Evolutionary conservation across 1,140 invertebrate genomes (phyloP).

Genomic region (Palaemon carinicauda): DNA sequence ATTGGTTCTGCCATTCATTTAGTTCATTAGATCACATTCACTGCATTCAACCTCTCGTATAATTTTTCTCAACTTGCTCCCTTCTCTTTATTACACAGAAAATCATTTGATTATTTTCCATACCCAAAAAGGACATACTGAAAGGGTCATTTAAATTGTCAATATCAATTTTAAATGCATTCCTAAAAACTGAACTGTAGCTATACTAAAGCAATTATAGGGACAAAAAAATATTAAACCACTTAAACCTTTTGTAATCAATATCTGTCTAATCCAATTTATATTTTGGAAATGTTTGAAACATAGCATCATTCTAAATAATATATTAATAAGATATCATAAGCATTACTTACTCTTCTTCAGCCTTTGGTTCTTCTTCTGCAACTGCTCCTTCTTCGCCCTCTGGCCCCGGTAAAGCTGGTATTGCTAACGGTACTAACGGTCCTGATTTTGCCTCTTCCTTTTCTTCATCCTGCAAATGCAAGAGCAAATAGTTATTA

Average conservation of each 20-base stretch:
- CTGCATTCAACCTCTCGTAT: too few species aligned
- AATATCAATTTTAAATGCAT: too few species aligned
- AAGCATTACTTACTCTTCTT: conserved; percentile 47
- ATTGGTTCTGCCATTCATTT: too few species aligned
- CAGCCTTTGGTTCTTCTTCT: not conserved
- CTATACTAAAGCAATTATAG: too few species aligned
- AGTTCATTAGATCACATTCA: too few species aligned
- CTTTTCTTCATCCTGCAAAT: not conserved
- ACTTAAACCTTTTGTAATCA: not conserved
- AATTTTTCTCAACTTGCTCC: too few species aligned
- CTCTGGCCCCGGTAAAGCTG: conserved; percentile 50
- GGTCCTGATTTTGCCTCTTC: conserved; percentile 40
- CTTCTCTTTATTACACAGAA: too few species aligned
- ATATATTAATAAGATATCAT: not conserved
- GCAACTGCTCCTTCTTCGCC: conserved; percentile 30
- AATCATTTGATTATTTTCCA: too few species aligned
- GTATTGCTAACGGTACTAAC: conserved; percentile 22
- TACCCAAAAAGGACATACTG: too few species aligned
- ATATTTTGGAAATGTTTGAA: not conserved
- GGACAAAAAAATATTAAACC: too few species aligned
- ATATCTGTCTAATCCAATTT: not conserved
- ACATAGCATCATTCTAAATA: not conserved
- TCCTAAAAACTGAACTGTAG: too few species aligned
- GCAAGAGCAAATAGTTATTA: not conserved
- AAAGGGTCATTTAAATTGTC: too few species aligned